phyloP scores from a whole-genome alignment of 2,888 invertebrate species.

The Rhingia campestris region DNA sequence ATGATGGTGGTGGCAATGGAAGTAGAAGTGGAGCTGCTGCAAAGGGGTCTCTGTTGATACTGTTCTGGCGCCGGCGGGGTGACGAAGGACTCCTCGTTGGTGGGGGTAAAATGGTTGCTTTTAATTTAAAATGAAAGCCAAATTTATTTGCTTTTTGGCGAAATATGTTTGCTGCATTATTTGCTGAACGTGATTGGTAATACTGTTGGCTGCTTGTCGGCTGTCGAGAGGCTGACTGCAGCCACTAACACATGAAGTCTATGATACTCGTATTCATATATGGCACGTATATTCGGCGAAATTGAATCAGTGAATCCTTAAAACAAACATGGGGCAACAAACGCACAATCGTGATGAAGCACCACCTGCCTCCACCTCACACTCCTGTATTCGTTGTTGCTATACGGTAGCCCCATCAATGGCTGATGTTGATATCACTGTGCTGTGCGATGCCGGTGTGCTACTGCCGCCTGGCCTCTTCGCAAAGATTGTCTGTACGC shows the following conservation, averaged over 20 bases:
- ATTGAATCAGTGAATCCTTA: slow-evolving; percentile 75
- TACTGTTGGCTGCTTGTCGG: slow-evolving; percentile 72
- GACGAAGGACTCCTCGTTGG: slow-evolving; percentile 38
- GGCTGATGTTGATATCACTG: slow-evolving; percentile 54
- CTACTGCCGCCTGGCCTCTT: slow-evolving; percentile 44
- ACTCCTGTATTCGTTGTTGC: slow-evolving; percentile 5
- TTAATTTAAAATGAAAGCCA: slow-evolving; percentile 74
- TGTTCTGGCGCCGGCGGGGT: not conserved
- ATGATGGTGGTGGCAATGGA: slow-evolving; percentile 4
- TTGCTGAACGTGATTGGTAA: slow-evolving; percentile 74
- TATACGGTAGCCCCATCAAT: slow-evolving; percentile 43
- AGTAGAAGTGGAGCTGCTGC: slow-evolving; percentile 15
- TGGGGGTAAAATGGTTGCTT: slow-evolving; percentile 72
- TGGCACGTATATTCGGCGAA: slow-evolving; percentile 64
- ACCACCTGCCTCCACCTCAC: slow-evolving; percentile 31
- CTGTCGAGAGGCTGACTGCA: slow-evolving; percentile 71
- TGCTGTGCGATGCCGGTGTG: slow-evolving; percentile 26
- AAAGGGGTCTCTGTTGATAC: slow-evolving; percentile 33
- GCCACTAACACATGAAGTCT: slow-evolving; percentile 57
- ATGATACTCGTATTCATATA: slow-evolving; percentile 51
- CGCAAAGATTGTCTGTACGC: slow-evolving; percentile 47
- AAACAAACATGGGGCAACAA: slow-evolving; percentile 69
- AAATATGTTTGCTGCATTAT: slow-evolving; percentile 75
- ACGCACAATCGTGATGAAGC: slow-evolving; percentile 64
- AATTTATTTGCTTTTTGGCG: slow-evolving; percentile 74